Base-by-base conservation (phyloP, 1,140 invertebrate genomes). In the Babylonia areolata region DNA sequence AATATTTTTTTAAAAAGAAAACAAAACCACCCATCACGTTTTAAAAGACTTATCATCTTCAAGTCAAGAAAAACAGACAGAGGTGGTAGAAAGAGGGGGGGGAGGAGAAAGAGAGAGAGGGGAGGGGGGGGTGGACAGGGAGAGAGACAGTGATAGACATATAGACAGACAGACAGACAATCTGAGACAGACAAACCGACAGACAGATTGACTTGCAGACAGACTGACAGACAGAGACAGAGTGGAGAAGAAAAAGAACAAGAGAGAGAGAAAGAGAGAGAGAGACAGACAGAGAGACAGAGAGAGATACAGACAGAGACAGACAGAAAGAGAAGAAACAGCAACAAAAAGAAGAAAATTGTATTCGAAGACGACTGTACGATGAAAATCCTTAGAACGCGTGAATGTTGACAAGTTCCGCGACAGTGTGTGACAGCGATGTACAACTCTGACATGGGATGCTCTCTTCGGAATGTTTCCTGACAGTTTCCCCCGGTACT, bases 51-150 rank as follows among this genome's bases (percentile, higher is more conserved):
- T 17, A 51, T 51, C 17, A 51, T 51, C 17, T 17, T 17, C 46
- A 51, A 9, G 9, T 51, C 46, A 51, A 81, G 46, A 31, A 51
- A n/a, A 23, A 64, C 20, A 64, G 58, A 64, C 5, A 64, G 58
- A 64, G 58, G 28, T 0, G 80, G 20, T 23, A 81, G 42, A 51
- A 20, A 51, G 80, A 46, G 40, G 35, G 80, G 35, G 80, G 17
- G n/a, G 17, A 35, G 51, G 42, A n/a, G 42, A 51, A 11, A 81
- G 80, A 40, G 37, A 81, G 37, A 23, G 82, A 73, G 82, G 33
- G 35, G 20, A 6, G 2, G 54, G 39, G 58, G 20, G 35, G 39
- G 31, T 6, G 82, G 33, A 37, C 11, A 23, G 73, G 82, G 42
- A 17, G 1, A 2, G 5, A 31, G 3, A 51, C 58, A n/a, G 33